phyloP scores from a whole-genome alignment of 2,888 invertebrate genomes.

The Campoplex capitator region DNA sequence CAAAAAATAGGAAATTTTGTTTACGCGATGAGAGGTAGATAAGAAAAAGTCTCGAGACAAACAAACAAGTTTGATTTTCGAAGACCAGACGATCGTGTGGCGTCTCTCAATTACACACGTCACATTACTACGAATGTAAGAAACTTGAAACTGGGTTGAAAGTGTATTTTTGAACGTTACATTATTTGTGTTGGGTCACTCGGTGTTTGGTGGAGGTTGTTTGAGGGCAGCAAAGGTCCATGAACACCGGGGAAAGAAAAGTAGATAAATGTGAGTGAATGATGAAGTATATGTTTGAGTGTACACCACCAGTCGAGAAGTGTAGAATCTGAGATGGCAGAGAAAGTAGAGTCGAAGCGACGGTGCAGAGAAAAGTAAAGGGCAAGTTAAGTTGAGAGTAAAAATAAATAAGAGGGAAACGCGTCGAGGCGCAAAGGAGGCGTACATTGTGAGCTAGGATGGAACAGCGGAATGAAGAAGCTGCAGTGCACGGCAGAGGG shows the following conservation, averaged over 20 bases:
- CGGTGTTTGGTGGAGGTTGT: constrained; percentile 37
- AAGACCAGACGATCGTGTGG: constrained; percentile 4
- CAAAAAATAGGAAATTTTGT: no score
- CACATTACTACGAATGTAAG: constrained; percentile 41
- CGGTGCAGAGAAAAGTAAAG: background rate
- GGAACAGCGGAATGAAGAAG: constrained; percentile 34
- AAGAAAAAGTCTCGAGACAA: background rate
- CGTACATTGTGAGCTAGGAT: constrained; percentile 61
- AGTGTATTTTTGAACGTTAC: constrained; percentile 47
- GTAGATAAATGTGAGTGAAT: constrained; percentile 19
- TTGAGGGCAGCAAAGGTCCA: constrained; percentile 13
- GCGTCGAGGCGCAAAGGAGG: constrained; percentile 52
- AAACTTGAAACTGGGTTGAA: constrained; percentile 33
- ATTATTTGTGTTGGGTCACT: constrained; percentile 49
- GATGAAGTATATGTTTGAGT: constrained; percentile 2
- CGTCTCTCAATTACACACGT: constrained; percentile 49
- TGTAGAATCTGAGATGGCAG: constrained; percentile 14
- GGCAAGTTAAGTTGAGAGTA: constrained; percentile 53
- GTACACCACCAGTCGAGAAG: background rate
- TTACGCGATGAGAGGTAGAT: no score
- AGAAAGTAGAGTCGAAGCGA: constrained; percentile 9
- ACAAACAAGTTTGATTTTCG: constrained; percentile 4
- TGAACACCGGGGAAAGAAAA: constrained; percentile 13
- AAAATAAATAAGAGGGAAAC: constrained; percentile 59
- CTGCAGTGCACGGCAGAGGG: constrained; percentile 17